phyloP scores from a whole-genome alignment of 2,888 invertebrate genomes.

The Papilio elwesi region DNA sequence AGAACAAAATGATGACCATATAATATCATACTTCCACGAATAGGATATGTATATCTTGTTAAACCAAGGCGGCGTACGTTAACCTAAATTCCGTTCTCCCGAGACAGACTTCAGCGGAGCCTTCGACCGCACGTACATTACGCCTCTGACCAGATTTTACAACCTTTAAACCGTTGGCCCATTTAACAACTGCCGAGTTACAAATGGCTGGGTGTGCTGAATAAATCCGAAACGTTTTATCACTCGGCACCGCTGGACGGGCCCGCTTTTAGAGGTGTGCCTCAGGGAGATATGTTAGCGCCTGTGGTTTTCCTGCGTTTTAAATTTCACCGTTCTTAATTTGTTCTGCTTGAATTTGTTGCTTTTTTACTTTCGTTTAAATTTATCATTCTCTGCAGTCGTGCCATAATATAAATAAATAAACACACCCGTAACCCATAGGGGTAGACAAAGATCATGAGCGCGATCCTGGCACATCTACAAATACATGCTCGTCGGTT shows the following conservation, averaged over 20 bases:
- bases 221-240: constrained; percentile 76
- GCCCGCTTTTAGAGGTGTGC: constrained; percentile 55
- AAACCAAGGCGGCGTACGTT: constrained; percentile 32
- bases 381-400: neutral
- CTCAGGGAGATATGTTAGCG: constrained; percentile 57
- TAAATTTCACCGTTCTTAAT: constrained; percentile 36
- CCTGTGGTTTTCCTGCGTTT: constrained; percentile 50
- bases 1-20: too few relatives aligned
- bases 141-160: constrained; percentile 58
- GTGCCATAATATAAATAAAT: too few relatives aligned
- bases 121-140: constrained; percentile 57
- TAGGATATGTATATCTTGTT: constrained; percentile 6
- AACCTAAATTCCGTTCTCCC: constrained; percentile 39
- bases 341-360: constrained; percentile 19
- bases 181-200: constrained; percentile 69
- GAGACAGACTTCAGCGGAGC: constrained; percentile 46
- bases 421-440: too few relatives aligned
- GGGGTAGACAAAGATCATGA: too few relatives aligned
- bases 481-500: too few relatives aligned
- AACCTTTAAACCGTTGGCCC: constrained; percentile 63
- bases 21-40: too few relatives aligned
- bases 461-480: too few relatives aligned
- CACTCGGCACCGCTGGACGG: constrained; percentile 62
- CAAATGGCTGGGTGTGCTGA: constrained; percentile 64
- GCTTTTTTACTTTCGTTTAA: neutral